Percentiles rank a stretch among this genome's conserved stretches.
phyloP scores from a whole-genome alignment of 2,888 invertebrate genomes.

The Magallana nippona region DNA sequence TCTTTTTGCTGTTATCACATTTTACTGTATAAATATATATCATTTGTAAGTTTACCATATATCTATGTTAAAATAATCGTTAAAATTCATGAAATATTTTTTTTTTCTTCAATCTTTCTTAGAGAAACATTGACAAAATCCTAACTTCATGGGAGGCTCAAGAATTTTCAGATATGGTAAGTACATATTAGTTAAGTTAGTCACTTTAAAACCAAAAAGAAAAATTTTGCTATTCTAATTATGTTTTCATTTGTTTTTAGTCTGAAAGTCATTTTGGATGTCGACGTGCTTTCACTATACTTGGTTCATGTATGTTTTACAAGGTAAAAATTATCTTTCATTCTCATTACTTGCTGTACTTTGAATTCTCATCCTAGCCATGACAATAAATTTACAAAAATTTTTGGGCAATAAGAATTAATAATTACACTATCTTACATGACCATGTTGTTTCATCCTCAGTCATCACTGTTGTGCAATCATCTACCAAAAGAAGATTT shows the following conservation, averaged over 20 bases:
- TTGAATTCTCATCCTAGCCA: too few relatives aligned
- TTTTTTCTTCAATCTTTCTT: constrained; percentile 53
- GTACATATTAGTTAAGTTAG: background rate
- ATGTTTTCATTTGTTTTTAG: constrained; percentile 61
- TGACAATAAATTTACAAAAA: too few relatives aligned
- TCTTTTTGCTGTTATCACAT: too few relatives aligned
- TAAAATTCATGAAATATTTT: background rate
- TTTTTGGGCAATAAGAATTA: too few relatives aligned
- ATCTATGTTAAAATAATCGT: too few relatives aligned
- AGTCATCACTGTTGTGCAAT: constrained; percentile 88
- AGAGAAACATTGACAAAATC: constrained; percentile 86
- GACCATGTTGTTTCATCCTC: constrained; percentile 54
- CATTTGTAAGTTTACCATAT: too few relatives aligned
- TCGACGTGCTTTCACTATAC: constrained; percentile 86
- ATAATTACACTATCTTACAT: too few relatives aligned
- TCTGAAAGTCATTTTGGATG: constrained; percentile 84
- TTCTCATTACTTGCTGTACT: too few relatives aligned
- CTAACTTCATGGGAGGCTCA: constrained; percentile 94
- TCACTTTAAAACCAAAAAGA: background rate
- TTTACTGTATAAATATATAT: too few relatives aligned
- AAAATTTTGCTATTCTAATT: background rate
- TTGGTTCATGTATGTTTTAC: constrained; percentile 81
- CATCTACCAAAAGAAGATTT: constrained; percentile 89
- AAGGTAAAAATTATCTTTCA: constrained; percentile 65
- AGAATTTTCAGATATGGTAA: constrained; percentile 92